A percentile compares a stretch with the other conserved stretches of the same genome.
Evolutionary conservation across 2,113 vertebrate species (phyloP).

Genomic region (Phyllopteryx taeniolatus): DNA sequence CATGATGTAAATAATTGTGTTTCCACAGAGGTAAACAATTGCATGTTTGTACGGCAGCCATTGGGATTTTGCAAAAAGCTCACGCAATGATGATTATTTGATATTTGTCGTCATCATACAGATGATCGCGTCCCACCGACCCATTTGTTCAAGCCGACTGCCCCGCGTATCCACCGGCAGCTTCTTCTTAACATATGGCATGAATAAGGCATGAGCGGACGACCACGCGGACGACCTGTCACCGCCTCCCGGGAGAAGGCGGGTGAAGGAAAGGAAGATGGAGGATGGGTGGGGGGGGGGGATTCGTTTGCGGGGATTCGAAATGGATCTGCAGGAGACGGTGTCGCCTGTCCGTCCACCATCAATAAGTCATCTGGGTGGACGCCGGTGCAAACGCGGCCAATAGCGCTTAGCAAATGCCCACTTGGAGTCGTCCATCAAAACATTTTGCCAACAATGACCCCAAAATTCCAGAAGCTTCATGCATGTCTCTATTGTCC

Average conservation of each 20-base stretch:
- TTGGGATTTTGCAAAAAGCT: no score
- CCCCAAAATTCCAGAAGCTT: neutral
- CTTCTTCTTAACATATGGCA: conserved; percentile 39
- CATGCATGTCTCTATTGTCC: neutral
- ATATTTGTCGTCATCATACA: no score
- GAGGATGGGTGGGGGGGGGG: conserved; percentile 4
- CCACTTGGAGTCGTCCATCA: neutral
- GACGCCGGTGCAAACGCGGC: conserved; percentile 30
- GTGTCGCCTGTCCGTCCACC: conserved; percentile 64
- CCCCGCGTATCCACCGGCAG: conserved; percentile 37
- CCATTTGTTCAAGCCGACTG: conserved; percentile 23
- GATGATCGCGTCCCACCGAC: neutral
- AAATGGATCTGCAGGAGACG: conserved; percentile 61
- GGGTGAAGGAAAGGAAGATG: conserved; percentile 19
- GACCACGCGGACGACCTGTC: conserved; percentile 24
- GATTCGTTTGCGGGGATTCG: conserved; percentile 28
- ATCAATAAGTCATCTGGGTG: conserved; percentile 10
- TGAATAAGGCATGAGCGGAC: conserved; percentile 65
- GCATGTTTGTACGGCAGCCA: no score
- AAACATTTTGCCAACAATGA: no score
- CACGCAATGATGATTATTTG: no score
- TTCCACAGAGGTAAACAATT: no score
- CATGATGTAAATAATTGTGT: no score
- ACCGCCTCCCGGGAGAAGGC: conserved; percentile 34
- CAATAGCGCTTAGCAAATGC: neutral